Conservation (phyloP, 2,888 invertebrate genomes). For the Papilio protenor region DNA sequence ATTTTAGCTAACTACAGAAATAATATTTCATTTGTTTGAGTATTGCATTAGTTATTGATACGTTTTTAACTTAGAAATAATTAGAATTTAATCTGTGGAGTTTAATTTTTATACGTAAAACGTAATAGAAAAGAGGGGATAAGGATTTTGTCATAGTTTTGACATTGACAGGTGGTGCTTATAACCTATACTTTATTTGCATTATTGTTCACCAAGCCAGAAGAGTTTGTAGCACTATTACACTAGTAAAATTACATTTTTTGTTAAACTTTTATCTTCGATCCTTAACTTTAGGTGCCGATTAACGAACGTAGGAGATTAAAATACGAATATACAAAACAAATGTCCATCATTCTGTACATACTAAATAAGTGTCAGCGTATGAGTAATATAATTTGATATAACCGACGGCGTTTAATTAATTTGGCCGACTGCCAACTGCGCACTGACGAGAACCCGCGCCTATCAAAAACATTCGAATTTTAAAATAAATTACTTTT, state of each 20-base stretch:
- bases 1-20: constrained; percentile 22
- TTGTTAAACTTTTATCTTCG: background rate
- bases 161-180: too few relatives aligned
- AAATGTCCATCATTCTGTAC: constrained; percentile 27
- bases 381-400: constrained; percentile 41
- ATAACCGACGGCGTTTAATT: constrained; percentile 35
- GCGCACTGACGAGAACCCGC: constrained; percentile 22
- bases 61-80: background rate
- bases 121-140: too few relatives aligned
- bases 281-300: background rate
- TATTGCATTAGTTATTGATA: background rate
- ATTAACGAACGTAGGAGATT: background rate
- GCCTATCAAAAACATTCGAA: constrained; percentile 30
- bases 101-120: background rate
- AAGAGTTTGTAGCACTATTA: too few relatives aligned
- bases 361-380: constrained; percentile 35
- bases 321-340: constrained; percentile 1
- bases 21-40: constrained; percentile 11
- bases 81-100: background rate
- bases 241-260: too few relatives aligned
- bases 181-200: too few relatives aligned
- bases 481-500: constrained; percentile 35
- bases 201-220: too few relatives aligned
- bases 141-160: too few relatives aligned
- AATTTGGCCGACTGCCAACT: constrained; percentile 40